These are phyloP conservation scores for Oenanthe melanoleuca DNA, from an alignment of 2,113 vertebrate species.

Conservation along the genomic window DNA sequence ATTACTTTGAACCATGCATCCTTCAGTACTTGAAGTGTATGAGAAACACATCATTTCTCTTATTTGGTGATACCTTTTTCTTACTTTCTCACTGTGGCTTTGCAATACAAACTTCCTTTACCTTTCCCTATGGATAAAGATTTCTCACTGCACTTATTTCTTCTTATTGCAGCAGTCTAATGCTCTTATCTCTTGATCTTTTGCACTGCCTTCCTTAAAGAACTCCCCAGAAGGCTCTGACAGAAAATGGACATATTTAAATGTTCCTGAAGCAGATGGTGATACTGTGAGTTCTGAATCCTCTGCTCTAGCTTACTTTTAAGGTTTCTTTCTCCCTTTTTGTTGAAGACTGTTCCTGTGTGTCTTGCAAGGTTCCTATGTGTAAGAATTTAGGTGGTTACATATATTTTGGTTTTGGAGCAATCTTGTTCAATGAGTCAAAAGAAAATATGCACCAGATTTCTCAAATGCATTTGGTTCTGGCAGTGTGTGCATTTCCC, in stretches of 20 bases:
- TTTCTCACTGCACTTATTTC: constrained; percentile 24
- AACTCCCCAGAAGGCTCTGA: constrained; percentile 85
- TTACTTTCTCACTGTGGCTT: not conserved
- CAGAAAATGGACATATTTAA: constrained; percentile 91
- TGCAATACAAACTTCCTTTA: not conserved
- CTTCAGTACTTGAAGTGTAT: not conserved
- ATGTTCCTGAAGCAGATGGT: constrained; percentile 92
- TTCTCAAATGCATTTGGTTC: not conserved
- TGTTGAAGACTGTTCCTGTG: not conserved
- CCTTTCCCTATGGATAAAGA: not conserved
- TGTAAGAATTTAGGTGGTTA: not conserved
- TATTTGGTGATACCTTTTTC: not conserved
- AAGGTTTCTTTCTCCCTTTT: not conserved
- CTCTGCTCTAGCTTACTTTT: constrained; percentile 4
- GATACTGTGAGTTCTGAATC: constrained; percentile 91
- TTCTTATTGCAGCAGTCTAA: constrained; percentile 58
- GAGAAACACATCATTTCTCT: not conserved
- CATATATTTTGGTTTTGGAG: not conserved
- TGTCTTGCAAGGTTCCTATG: not conserved
- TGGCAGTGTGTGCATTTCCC: not conserved
- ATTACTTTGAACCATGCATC: not conserved
- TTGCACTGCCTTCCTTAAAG: constrained; percentile 73
- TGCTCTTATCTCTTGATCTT: constrained; percentile 54
- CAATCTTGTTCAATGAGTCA: not conserved
- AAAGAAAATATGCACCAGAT: not conserved